phyloP scores from a whole-genome alignment of 2,797 vertebrate species.

The Pyrrhura leucotis region DNA sequence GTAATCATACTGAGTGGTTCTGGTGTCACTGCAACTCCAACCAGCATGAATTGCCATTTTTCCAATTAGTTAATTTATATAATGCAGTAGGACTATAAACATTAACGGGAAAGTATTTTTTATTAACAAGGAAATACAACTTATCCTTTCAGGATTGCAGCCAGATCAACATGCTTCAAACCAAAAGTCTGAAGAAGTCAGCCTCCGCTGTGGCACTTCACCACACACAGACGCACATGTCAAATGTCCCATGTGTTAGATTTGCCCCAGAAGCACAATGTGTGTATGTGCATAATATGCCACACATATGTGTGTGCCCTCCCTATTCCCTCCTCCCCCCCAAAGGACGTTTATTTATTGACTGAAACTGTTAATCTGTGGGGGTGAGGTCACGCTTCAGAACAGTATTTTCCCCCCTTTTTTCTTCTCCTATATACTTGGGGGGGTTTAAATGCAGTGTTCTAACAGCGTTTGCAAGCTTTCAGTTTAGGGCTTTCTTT shows the following conservation, averaged over 20 bases:
- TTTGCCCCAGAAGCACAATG: neutral
- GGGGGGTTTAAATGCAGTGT: neutral
- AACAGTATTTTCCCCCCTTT: neutral
- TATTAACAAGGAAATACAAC: slow-evolving; percentile 39
- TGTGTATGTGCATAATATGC: neutral
- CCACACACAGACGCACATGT: neutral
- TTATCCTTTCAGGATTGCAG: neutral
- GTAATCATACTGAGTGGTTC: slow-evolving; percentile 32
- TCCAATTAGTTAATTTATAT: slow-evolving; percentile 64
- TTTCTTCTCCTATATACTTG: neutral
- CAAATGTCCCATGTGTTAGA: slow-evolving; percentile 29
- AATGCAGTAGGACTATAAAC: neutral
- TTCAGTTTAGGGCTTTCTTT: slow-evolving; percentile 42
- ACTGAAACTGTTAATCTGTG: slow-evolving; percentile 37
- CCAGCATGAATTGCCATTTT: neutral
- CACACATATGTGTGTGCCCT: rapidly evolving
- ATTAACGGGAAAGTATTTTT: slow-evolving; percentile 17
- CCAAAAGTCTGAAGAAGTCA: slow-evolving; percentile 33
- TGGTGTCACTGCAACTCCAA: slow-evolving; percentile 48
- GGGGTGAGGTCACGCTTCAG: slow-evolving; percentile 48
- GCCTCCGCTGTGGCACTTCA: neutral
- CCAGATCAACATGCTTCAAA: neutral
- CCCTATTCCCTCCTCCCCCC: neutral
- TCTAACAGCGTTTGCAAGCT: slow-evolving; percentile 61
- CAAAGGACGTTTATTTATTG: neutral